A percentile compares a stretch with the other conserved stretches of the same genome.
phyloP scores from a whole-genome alignment of 2,113 vertebrate genomes.

The Oreocharis arfaki region DNA sequence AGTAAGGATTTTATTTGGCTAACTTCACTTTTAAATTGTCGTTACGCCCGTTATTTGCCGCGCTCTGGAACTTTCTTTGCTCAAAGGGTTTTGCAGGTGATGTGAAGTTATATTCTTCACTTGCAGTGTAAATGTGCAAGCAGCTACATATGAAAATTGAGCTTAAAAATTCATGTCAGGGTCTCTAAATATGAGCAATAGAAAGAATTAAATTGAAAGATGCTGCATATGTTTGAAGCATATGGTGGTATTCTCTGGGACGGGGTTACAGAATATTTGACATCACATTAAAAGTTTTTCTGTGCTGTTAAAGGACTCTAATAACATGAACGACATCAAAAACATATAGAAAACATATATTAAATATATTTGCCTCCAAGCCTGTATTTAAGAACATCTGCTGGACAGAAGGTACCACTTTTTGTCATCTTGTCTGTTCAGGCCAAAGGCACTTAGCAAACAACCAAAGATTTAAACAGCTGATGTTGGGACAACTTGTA shows the following conservation, averaged over 20 bases:
- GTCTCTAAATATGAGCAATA: neutral
- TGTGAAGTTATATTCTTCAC: neutral
- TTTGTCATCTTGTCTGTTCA: neutral
- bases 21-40: neutral
- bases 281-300: neutral
- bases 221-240: neutral
- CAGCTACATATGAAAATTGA: neutral
- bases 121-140: neutral
- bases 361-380: neutral
- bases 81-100: neutral
- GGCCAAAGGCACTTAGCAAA: neutral
- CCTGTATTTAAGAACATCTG: neutral
- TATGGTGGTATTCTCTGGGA: neutral
- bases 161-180: neutral
- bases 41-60: neutral
- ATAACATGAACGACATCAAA: neutral
- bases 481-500: neutral
- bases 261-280: neutral
- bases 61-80: neutral
- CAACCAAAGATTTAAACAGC: neutral
- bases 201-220: neutral
- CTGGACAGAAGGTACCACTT: neutral
- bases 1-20: neutral
- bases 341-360: neutral
- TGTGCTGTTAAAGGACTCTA: neutral